Conservation (phyloP, 2,113 vertebrate species). For the Sinocyclocheilus grahami region DNA sequence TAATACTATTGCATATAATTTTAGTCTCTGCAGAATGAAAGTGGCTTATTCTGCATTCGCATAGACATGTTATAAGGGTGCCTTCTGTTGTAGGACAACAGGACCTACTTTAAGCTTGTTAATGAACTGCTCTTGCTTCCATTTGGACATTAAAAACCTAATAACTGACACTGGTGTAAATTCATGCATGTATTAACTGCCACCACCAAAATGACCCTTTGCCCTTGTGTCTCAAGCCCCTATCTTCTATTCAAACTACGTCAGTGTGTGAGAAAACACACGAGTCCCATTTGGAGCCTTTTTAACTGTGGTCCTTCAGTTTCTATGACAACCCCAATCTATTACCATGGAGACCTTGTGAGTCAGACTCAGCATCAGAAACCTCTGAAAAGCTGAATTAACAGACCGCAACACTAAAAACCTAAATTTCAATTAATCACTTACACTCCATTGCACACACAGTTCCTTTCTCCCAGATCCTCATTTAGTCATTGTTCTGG, state of each 20-base stretch:
- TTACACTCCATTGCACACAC: neutral
- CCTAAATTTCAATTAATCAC: constrained; percentile 9
- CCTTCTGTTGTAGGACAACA: constrained; percentile 61
- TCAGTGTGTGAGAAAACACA: neutral
- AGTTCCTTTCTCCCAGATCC: neutral
- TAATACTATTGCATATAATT: neutral
- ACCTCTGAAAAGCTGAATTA: neutral
- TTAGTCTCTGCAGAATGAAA: no score
- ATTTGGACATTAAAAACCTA: constrained; percentile 60
- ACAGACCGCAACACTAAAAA: neutral
- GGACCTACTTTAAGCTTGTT: constrained; percentile 30
- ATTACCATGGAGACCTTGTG: constrained; percentile 43
- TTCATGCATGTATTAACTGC: neutral
- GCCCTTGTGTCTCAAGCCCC: neutral
- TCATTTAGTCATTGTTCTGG: neutral
- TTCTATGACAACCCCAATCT: constrained; percentile 52
- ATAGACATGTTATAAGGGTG: constrained; percentile 46
- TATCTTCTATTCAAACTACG: neutral
- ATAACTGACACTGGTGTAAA: neutral
- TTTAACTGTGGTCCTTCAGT: constrained; percentile 27
- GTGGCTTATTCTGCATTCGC: neutral
- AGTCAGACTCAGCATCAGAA: constrained; percentile 13
- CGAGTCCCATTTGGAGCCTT: constrained; percentile 42
- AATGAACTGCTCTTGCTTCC: constrained; percentile 43
- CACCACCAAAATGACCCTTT: neutral